These are phyloP conservation scores for Rynchops niger DNA, from an alignment of 2,113 vertebrate species.

Conservation along the genomic window DNA sequence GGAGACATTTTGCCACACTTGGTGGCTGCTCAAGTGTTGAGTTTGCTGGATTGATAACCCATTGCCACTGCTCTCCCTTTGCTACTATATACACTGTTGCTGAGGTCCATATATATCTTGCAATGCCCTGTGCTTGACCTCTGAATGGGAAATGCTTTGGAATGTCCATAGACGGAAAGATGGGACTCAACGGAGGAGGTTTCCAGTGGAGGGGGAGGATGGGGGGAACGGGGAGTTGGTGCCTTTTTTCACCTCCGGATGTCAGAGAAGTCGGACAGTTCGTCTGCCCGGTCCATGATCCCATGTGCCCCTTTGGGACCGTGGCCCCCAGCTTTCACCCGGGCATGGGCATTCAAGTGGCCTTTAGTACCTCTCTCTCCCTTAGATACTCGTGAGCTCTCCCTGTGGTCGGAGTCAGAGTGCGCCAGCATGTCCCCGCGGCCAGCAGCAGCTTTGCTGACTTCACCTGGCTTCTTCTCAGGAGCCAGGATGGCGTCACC, in stretches of 20 bases:
- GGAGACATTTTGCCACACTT: neutral
- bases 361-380: conserved; percentile 82
- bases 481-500: conserved; percentile 54
- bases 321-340: conserved; percentile 73
- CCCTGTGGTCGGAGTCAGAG: conserved; percentile 74
- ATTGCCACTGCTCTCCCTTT: conserved; percentile 67
- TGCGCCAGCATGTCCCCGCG: conserved; percentile 43
- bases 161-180: conserved; percentile 89
- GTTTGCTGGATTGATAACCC: conserved; percentile 33
- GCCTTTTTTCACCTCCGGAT: conserved; percentile 91
- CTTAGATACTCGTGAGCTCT: conserved; percentile 75
- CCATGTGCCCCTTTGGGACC: conserved; percentile 79
- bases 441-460: conserved; percentile 45
- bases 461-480: conserved; percentile 68
- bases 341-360: conserved; percentile 74
- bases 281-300: conserved; percentile 80
- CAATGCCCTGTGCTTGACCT: conserved; percentile 86
- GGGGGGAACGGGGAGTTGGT: neutral
- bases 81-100: conserved; percentile 62
- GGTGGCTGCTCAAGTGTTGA: neutral
- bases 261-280: conserved; percentile 86
- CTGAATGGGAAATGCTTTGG: conserved; percentile 91
- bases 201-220: conserved; percentile 24
- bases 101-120: conserved; percentile 76
- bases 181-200: conserved; percentile 68